phyloP scores from a whole-genome alignment of 2,888 invertebrate genomes.

The Eupelmus urozonus region DNA sequence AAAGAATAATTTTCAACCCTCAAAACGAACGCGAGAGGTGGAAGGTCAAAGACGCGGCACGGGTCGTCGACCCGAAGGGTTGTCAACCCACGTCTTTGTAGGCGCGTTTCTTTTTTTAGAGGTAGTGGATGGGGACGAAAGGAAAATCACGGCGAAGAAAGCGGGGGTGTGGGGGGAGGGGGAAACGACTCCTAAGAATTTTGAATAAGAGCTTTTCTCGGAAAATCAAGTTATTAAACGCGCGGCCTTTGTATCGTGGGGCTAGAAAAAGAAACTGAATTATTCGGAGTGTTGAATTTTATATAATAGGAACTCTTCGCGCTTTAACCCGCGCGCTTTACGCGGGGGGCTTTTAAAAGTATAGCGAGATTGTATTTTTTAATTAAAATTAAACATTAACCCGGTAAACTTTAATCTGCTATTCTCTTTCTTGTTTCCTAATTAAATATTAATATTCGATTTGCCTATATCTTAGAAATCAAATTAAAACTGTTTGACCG shows the following conservation, averaged over 20 bases:
- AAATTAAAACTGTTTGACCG: neutral
- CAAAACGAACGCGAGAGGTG: neutral
- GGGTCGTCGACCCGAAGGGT: slow-evolving; percentile 1
- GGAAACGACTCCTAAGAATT: neutral
- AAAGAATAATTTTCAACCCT: neutral
- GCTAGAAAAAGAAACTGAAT: neutral
- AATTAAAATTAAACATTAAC: neutral
- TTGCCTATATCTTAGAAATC: neutral
- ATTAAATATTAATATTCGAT: neutral
- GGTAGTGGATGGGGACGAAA: neutral
- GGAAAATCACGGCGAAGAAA: neutral
- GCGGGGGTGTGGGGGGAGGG: too few species aligned
- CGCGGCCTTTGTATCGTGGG: neutral
- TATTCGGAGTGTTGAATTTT: neutral
- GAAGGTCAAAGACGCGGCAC: slow-evolving; percentile 21
- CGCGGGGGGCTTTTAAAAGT: neutral
- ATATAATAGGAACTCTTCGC: neutral
- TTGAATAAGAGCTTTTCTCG: neutral
- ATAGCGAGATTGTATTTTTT: neutral
- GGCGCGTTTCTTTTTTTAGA: neutral
- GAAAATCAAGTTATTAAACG: neutral
- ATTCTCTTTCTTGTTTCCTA: neutral
- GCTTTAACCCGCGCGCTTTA: neutral
- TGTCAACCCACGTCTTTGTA: slow-evolving; percentile 7
- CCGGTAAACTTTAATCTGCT: neutral